Base-by-base conservation (phyloP, 1,140 invertebrate species). In the Adoxophyes honmai region DNA sequence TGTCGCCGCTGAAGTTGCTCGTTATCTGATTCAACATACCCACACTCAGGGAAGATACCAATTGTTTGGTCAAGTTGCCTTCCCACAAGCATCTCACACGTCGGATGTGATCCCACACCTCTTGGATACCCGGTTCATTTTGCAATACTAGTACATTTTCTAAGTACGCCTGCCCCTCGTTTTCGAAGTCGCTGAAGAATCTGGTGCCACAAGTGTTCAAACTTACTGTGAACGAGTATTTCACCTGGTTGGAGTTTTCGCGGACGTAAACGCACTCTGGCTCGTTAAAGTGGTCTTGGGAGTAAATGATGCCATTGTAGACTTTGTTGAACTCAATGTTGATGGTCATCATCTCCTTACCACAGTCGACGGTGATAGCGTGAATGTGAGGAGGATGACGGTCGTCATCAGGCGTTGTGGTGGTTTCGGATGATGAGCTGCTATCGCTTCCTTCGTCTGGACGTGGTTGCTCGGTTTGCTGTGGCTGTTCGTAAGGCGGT, bases 301-400 rank as follows among this genome's bases (percentile, higher is more conserved):
- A 95, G 66, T 96, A 96, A 58, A 96, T 95, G 5, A 96, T 88
- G 5, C 95, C 95, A 64, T 95, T 91, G 67, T 95, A 96, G 16
- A 80, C 81, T 59, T 92, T 91, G 70, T 95, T 95, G 76, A 96
- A 96, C 78, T 94, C 93, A 1, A 96, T 91, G 51, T 93, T 93
- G 38, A 96, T 95, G 0, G 92, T 94, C 95, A 96, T 96, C 91
- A 93, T 93, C 55, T 95, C 94, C 76, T 95, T 95, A 37, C 93
- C 92, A 69, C 95, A 96, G 55, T 93, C 89, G 1, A 96, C 95
- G 14, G 94, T 92, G 42, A 96, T 92, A 0, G 89, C 91, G 68
- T 95, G 93, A 63, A 96, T 94, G 64, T 95, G 94, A 7, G 95
- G 94, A 21, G 93, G 93, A 71, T 95, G 93, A 42, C 91, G 91